Percentiles rank a stretch among this genome's conserved stretches.
Conservation (phyloP, 2,797 vertebrate genomes). For the Pangasius djambal region DNA sequence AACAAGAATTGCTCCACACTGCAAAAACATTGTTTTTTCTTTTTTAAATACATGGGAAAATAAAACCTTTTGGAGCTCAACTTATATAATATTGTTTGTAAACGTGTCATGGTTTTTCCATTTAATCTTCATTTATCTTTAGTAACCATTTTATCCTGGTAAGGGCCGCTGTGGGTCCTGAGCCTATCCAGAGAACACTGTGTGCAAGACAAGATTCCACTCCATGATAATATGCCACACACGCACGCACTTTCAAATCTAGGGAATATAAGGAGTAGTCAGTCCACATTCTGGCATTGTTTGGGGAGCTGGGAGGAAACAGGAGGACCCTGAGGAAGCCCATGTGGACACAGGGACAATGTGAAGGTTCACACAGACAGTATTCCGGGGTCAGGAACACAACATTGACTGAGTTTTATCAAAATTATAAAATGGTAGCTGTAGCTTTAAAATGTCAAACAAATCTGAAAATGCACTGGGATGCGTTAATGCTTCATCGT, state of each 20-base stretch:
- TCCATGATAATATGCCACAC: not conserved
- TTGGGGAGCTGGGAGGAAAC: not conserved
- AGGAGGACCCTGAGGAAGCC: not conserved
- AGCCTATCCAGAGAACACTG: not conserved
- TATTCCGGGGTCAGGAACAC: not conserved
- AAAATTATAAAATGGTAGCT: not conserved
- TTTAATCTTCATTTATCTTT: not conserved
- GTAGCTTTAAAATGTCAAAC: not conserved
- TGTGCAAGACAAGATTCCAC: not conserved
- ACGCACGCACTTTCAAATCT: too few species aligned
- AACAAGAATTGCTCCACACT: not conserved
- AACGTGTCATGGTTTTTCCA: not conserved
- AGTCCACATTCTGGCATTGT: not conserved
- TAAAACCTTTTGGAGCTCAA: conserved; percentile 32
- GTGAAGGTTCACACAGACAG: not conserved
- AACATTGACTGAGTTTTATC: not conserved
- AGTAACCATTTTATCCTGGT: too few species aligned
- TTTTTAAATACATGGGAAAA: conserved; percentile 20
- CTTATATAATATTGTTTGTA: not conserved
- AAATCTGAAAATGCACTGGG: not conserved
- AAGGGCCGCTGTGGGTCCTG: too few species aligned
- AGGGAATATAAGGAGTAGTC: too few species aligned
- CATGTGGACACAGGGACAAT: not conserved
- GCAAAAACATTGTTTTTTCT: not conserved
- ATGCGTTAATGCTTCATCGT: not conserved